These are phyloP conservation scores for Prinia subflava DNA, from an alignment of 2,113 vertebrate genomes.

Conservation along the genomic window DNA sequence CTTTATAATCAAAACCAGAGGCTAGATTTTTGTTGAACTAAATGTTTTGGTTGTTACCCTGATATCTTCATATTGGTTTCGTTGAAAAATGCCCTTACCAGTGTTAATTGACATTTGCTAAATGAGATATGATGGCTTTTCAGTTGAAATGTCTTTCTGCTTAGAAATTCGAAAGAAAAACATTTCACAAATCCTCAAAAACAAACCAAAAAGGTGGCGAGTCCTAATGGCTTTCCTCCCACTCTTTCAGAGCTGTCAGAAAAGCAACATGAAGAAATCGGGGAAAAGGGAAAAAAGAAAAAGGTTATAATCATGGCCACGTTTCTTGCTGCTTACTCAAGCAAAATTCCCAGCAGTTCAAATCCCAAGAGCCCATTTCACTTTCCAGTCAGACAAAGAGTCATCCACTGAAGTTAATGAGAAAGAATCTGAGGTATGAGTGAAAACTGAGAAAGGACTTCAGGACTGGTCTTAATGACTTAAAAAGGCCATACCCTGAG, in stretches of 20 bases:
- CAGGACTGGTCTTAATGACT: conserved; percentile 22
- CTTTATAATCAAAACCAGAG: not conserved
- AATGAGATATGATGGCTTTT: conserved; percentile 7
- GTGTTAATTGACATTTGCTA: conserved; percentile 26
- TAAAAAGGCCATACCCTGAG: not conserved
- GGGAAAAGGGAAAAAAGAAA: not conserved
- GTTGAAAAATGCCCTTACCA: not conserved
- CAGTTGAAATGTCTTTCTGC: not conserved
- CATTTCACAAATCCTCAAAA: conserved; percentile 15
- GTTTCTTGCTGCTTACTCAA: conserved; percentile 33
- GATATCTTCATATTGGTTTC: not conserved
- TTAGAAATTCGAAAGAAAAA: conserved; percentile 6
- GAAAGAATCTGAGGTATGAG: not conserved
- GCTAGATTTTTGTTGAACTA: not conserved
- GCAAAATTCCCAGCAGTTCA: conserved; percentile 24
- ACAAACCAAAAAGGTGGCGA: not conserved
- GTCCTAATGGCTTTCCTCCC: conserved; percentile 7
- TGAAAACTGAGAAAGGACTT: conserved; percentile 30
- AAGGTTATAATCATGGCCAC: not conserved
- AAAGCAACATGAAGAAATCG: not conserved
- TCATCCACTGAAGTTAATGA: conserved; percentile 18
- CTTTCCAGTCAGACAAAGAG: conserved; percentile 22
- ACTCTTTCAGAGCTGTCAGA: conserved; percentile 38
- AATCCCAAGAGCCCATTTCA: conserved; percentile 19
- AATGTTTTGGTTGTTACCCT: not conserved